Conservation (phyloP, 2,888 invertebrate species). For the Steinernema scapterisci region DNA sequence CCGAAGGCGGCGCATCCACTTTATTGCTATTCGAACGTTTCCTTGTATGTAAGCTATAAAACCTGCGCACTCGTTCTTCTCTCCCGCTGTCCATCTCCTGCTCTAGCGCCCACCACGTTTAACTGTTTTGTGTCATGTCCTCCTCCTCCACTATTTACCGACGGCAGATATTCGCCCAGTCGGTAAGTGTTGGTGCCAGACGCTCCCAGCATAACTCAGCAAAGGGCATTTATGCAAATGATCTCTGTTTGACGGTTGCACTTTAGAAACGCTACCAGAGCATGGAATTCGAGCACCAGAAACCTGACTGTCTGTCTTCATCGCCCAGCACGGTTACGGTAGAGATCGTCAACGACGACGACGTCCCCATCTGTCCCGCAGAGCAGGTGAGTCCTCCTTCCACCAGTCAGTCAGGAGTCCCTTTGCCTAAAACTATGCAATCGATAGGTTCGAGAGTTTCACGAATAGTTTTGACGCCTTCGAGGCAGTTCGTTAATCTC, state of each 20-base stretch:
- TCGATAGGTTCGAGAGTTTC: not conserved
- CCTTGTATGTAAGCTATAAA: too few species aligned
- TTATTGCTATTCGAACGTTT: too few species aligned
- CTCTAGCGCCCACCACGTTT: not conserved
- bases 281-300: conserved; percentile 24
- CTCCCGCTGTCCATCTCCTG: not conserved
- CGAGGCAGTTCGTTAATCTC: not conserved
- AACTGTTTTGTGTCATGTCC: not conserved
- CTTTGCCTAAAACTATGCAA: not conserved
- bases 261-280: conserved; percentile 30
- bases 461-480: not conserved
- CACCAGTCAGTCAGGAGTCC: too few species aligned
- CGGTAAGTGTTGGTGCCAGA: conserved; percentile 9
- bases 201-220: not conserved
- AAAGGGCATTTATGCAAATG: too few species aligned
- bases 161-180: conserved; percentile 23
- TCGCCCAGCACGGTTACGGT: not conserved
- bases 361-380: conserved; percentile 1
- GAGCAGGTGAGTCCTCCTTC: not conserved
- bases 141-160: conserved; percentile 1
- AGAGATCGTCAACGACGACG: conserved; percentile 22
- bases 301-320: not conserved
- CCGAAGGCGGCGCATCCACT: too few species aligned
- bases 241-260: not conserved
- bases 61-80: too few species aligned